These are phyloP conservation scores for Plectropomus leopardus DNA, from an alignment of 2,113 vertebrate genomes.

Conservation along the genomic window DNA sequence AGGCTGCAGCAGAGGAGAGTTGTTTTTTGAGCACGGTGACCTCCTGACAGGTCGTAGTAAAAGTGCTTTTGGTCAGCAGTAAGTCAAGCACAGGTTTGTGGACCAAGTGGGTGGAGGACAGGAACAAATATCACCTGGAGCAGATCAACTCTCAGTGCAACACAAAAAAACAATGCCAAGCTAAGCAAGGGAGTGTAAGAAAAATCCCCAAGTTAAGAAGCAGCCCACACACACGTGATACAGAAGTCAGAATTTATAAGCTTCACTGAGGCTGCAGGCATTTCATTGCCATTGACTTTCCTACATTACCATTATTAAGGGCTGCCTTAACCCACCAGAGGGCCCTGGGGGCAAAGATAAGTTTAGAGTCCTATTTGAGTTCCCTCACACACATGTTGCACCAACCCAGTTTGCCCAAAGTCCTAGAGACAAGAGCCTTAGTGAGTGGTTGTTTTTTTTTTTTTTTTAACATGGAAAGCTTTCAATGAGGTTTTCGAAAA, in stretches of 20 bases:
- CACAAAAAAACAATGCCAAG: neutral
- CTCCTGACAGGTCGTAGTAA: neutral
- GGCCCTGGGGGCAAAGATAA: neutral
- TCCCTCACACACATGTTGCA: neutral
- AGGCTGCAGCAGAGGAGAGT: constrained; percentile 16
- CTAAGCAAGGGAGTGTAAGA: neutral
- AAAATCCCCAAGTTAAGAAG: neutral
- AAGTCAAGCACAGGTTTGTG: constrained; percentile 4
- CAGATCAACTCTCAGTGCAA: neutral
- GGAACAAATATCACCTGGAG: constrained; percentile 18
- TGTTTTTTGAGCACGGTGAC: constrained; percentile 16
- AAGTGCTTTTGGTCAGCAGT: constrained; percentile 34
- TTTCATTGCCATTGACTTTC: neutral
- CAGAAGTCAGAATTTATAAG: neutral
- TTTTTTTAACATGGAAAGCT: no score
- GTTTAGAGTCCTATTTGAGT: neutral
- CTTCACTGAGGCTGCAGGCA: neutral
- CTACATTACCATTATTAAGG: neutral
- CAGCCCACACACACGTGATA: neutral
- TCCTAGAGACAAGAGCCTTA: neutral
- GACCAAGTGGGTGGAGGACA: constrained; percentile 5
- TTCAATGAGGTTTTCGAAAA: no score
- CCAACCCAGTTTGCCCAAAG: neutral
- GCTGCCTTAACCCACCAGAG: neutral
- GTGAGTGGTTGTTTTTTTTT: no score